Conservation (phyloP, 92 coral and sea anemone genomes). For the Parazoanthus atlanticus region DNA sequence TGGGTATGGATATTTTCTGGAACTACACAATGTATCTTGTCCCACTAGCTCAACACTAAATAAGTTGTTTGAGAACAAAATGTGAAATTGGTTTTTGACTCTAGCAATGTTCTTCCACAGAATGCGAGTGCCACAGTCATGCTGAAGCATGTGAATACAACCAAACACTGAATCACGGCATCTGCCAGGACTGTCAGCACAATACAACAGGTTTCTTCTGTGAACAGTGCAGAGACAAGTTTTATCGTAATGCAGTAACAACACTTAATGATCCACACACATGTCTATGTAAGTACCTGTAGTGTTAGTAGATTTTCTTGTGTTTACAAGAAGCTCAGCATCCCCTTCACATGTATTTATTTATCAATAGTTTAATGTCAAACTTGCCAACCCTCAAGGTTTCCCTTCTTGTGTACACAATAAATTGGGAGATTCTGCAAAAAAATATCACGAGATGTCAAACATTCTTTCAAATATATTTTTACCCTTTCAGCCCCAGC, state of each 20-base stretch:
- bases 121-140: conserved; percentile 82
- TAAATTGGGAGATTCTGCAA: not conserved
- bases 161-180: conserved; percentile 70
- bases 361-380: not conserved
- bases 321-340: not conserved
- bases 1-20: not conserved
- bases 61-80: too few relatives aligned
- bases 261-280: conserved; percentile 65
- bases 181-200: conserved; percentile 82
- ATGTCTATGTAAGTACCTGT: conserved; percentile 77
- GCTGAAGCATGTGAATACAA: conserved; percentile 78
- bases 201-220: conserved; percentile 90
- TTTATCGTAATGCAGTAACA: conserved; percentile 76
- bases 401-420: too few relatives aligned
- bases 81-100: not conserved
- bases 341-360: not conserved
- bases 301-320: not conserved
- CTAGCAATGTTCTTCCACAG: conserved; percentile 58
- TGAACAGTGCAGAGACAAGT: conserved; percentile 82
- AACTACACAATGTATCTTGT: too few relatives aligned
- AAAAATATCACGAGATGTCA: not conserved
- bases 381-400: not conserved
- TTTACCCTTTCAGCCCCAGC: too few relatives aligned
- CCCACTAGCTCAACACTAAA: too few relatives aligned
- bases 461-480: not conserved